These are phyloP conservation scores for Drosophila truncata DNA, from an alignment of 1,140 invertebrate species.

Conservation along the genomic window DNA sequence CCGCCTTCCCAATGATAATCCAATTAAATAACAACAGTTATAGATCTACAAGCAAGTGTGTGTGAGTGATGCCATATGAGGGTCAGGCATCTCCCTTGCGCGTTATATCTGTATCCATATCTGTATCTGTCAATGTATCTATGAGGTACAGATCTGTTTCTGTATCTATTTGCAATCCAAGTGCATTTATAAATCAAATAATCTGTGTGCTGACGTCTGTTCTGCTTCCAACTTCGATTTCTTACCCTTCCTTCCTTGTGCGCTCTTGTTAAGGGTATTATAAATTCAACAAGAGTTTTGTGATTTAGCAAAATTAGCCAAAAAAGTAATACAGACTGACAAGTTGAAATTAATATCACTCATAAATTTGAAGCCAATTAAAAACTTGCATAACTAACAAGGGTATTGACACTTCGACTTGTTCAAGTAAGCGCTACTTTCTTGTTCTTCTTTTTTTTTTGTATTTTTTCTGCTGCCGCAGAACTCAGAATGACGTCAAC, in stretches of 20 bases:
- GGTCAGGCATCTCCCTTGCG: background rate
- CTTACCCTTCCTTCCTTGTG: too few species aligned
- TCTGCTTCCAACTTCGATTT: slow-evolving; percentile 30
- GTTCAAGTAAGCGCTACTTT: background rate
- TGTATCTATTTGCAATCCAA: slow-evolving; percentile 34
- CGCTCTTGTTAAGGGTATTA: too few species aligned
- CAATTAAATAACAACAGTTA: slow-evolving; percentile 44
- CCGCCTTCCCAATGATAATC: slow-evolving; percentile 39
- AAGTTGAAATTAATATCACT: background rate
- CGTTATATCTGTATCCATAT: slow-evolving; percentile 4
- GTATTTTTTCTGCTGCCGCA: background rate
- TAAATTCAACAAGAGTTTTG: background rate
- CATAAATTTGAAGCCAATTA: too few species aligned
- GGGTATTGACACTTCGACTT: slow-evolving; percentile 5
- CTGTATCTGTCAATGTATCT: slow-evolving; percentile 4
- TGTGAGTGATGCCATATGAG: background rate
- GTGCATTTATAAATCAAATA: slow-evolving; percentile 42
- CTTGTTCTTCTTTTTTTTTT: slow-evolving; percentile 3
- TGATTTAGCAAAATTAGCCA: background rate
- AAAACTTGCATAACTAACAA: background rate
- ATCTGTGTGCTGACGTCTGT: slow-evolving; percentile 28
- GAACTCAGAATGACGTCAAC: slow-evolving; percentile 28
- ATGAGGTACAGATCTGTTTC: slow-evolving; percentile 3
- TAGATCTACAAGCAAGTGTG: slow-evolving; percentile 9
- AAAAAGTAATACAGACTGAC: background rate